Evolutionary conservation across 2,888 invertebrate genomes (phyloP).

Genomic region (Saturnia japonica): DNA sequence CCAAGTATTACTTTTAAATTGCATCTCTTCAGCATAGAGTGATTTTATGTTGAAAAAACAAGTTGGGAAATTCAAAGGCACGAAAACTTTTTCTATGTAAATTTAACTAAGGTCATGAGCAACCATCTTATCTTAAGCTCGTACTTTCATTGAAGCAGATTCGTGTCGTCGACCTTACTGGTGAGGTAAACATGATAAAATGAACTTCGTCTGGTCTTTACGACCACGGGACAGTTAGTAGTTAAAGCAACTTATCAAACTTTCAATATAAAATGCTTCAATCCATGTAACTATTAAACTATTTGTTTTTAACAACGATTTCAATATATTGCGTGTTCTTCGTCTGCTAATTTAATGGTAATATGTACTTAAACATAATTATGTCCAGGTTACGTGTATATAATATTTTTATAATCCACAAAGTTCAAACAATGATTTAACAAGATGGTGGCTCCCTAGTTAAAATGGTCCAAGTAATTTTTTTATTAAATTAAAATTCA

Average conservation of each 20-base stretch:
- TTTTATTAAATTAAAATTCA: too few relatives aligned
- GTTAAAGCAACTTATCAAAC: constrained; percentile 3
- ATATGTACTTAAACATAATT: too few relatives aligned
- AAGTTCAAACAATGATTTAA: too few relatives aligned
- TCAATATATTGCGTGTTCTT: not conserved
- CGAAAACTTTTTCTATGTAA: constrained; percentile 1
- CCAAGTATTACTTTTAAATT: not conserved
- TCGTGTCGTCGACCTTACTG: not conserved
- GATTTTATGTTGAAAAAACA: not conserved
- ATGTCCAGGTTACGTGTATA: too few relatives aligned
- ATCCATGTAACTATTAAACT: not conserved
- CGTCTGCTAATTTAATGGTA: too few relatives aligned
- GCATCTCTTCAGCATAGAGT: not conserved
- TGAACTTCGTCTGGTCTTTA: constrained; percentile 15
- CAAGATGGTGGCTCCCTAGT: too few relatives aligned
- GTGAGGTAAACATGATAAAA: constrained; percentile 24
- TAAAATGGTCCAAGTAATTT: too few relatives aligned
- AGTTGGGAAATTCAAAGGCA: not conserved
- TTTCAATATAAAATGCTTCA: not conserved
- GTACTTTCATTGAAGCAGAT: not conserved
- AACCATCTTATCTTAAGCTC: not conserved
- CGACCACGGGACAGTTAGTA: not conserved
- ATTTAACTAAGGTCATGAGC: not conserved
- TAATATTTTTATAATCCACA: too few relatives aligned
- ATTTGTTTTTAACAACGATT: not conserved